Evolutionary conservation across 2,797 vertebrate species (phyloP), one percentile per base, ranked within the genome.

Genomic region (Xiphophorus birchmanni): DNA sequence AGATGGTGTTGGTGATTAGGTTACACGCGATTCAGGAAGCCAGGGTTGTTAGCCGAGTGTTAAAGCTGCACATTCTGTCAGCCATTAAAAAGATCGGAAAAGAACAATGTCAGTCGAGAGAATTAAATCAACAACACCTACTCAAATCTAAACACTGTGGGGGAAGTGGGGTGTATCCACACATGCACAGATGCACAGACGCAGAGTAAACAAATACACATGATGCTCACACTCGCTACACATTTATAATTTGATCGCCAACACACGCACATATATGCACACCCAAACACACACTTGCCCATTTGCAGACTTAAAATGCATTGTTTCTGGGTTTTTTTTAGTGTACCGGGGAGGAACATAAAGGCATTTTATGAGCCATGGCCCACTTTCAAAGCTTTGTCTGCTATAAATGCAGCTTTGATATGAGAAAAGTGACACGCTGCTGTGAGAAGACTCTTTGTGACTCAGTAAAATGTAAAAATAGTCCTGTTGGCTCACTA

Each of bases 1-100:
- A 96, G 95, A 96, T 96, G 95, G 95, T 94, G 92, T 92, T 86
- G 94, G 94, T 95, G 93, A 96, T 95, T 95, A 95, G 93, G 91
- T 95, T 95, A 95, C 91, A 94, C 91, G 92, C 87, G 81, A 94
- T 93, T 95, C 92, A 94, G 93, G 93, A 94, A 93, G 90, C 90
- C 87, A 84, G 88, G 90, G 93, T 91, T 95, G 92, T 95, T 94
- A 94, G 92, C 92, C 75, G 91, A 93, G 90, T 92, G 94, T 94
- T 92, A 93, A 93, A 90, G 87, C 93, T 92, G 88, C 87, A 82
- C 79, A 88, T 91, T 92, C 91, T 92, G 92, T 93, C 93, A 90
- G 89, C 87, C 65, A 83, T 83, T 86, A 83, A 88, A 87, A 86
- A 81, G 84, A 91, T 88, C 45, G 83, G 87, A 91, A 90, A 91